Evolutionary conservation across 1,140 invertebrate species (phyloP).

Genomic region (Stegodyphus dumicola): DNA sequence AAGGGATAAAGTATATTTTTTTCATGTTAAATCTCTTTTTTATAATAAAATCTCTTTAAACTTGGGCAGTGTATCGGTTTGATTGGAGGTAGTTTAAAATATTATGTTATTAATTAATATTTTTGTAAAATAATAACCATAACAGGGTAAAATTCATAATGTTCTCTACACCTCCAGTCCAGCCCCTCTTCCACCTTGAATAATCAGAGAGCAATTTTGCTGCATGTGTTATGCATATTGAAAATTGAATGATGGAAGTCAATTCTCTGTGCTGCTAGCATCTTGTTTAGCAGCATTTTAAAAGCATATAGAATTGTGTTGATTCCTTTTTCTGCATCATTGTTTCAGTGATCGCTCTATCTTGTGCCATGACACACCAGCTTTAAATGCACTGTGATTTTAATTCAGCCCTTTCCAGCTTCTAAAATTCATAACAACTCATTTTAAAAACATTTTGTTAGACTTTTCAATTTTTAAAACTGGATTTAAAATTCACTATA

Average conservation of each 20-base stretch:
- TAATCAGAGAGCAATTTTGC: conserved; percentile 60
- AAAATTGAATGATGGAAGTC: conserved; percentile 49
- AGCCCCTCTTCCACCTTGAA: conserved; percentile 22
- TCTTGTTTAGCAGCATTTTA: conserved; percentile 58
- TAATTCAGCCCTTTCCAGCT: conserved; percentile 31
- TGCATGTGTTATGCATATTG: conserved; percentile 61
- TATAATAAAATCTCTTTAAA: conserved; percentile 20
- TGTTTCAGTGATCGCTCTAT: conserved; percentile 46
- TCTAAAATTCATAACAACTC: neutral
- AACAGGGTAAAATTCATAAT: no score
- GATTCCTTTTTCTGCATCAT: conserved; percentile 45
- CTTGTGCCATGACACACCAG: conserved; percentile 56
- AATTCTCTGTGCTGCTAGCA: conserved; percentile 55
- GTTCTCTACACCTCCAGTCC: conserved; percentile 13
- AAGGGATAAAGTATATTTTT: conserved; percentile 48
- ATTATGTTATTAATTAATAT: neutral
- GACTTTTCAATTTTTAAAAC: no score
- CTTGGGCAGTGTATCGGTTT: conserved; percentile 39
- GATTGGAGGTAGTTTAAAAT: conserved; percentile 32
- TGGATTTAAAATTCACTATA: no score
- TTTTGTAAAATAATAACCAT: neutral
- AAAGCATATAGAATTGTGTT: conserved; percentile 58
- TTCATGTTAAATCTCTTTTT: conserved; percentile 1
- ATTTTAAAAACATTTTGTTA: no score
- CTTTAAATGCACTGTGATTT: conserved; percentile 55